These are phyloP conservation scores for Acrocephalus kingi DNA, from an alignment of 2,113 vertebrate genomes.

Conservation along the genomic window DNA sequence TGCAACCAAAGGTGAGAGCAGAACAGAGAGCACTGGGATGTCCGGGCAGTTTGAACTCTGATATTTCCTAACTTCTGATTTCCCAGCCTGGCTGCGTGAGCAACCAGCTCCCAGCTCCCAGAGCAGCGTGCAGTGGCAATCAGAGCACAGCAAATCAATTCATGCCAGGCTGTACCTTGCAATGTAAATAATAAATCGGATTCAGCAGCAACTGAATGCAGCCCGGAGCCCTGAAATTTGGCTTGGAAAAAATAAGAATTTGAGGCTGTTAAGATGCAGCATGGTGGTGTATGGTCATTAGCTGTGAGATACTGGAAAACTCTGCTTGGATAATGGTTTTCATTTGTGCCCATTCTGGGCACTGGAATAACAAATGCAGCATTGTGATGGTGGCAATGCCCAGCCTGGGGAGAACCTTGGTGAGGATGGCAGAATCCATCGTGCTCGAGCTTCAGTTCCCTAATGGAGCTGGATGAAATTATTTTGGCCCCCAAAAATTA, in stretches of 20 bases:
- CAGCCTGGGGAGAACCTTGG: not conserved
- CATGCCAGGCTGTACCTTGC: not conserved
- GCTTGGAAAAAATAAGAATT: not conserved
- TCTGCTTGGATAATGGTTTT: not conserved
- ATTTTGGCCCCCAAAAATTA: not conserved
- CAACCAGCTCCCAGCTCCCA: not conserved
- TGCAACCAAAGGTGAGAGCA: rapidly evolving
- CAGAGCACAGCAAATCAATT: conserved; percentile 34
- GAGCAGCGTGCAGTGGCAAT: not conserved
- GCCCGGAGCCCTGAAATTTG: not conserved
- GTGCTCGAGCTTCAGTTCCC: not conserved
- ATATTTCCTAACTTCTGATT: not conserved
- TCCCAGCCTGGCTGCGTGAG: not conserved
- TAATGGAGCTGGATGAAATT: not conserved
- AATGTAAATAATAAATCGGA: conserved; percentile 26
- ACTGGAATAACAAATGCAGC: not conserved
- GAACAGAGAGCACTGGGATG: rapidly evolving
- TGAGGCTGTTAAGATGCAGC: not conserved
- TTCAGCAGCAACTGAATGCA: not conserved
- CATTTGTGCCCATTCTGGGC: not conserved
- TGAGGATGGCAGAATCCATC: not conserved
- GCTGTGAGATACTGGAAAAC: not conserved
- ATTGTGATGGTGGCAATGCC: not conserved
- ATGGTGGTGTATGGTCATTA: not conserved
- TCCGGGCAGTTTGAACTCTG: rapidly evolving